Evolutionary conservation across 1,140 invertebrate species (phyloP), one percentile per base, ranked within the genome.

Genomic region (Radopholus similis): DNA sequence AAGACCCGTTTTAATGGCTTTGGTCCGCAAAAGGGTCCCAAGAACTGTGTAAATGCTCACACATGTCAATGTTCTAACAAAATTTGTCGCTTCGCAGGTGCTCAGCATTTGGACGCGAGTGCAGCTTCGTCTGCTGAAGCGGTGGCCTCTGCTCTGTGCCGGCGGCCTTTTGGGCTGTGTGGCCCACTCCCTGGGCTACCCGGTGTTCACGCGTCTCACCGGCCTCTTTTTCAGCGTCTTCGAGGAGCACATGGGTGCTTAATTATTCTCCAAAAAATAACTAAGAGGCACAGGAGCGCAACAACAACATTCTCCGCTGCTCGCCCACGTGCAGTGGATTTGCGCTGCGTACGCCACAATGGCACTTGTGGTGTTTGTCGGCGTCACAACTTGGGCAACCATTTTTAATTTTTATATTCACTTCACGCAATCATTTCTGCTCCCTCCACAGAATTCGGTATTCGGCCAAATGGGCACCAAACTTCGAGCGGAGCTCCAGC

Each of bases 171-270:
- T 66, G 2, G 37, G 53, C 4, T 66, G 64, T 66, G 13, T 66
- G n/a, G 4, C 15, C 26, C 56, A 66, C 44, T 66, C 64, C 44
- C 58, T 66, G 26, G 64, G 51, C 13, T 66, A 55, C 38, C 64
- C 64, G 9, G 64, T 66, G 32, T 66, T 66, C 47, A 66, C 64
- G 5, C 35, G 56, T 15, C 13, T 40, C 4, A 66, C 64, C 18
- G 64, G 64, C 9, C 32, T 66, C 15, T 66, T 66, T 30, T 66
- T 66, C 38, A 66, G 56, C 28, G 56, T 66, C 42, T 66, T 66
- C 58, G 64, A 66, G 35, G 30, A 55, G 23, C 23, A 28, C 34
- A 34, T 23, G 28, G 51, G 64, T 65, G 9, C 5, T 13, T 65
- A 28, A 63, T 34, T 64, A 26, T 4, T 65, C 35, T 57, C 13